Conservation (phyloP, 1,140 invertebrate species). For the Oscheius sp. region DNA sequence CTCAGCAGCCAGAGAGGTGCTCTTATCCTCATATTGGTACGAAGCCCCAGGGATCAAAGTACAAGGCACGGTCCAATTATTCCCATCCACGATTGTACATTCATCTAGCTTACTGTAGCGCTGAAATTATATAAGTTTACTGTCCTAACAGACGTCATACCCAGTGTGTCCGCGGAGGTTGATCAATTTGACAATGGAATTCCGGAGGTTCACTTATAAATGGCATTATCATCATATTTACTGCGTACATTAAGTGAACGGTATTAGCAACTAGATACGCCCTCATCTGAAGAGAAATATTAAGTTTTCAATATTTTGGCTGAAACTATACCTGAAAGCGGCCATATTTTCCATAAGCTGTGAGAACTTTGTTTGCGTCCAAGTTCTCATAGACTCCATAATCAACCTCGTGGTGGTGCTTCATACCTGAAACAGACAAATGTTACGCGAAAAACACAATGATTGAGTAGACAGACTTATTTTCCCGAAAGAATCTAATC, state of each 20-base stretch:
- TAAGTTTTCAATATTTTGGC: background rate
- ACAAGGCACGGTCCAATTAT: background rate
- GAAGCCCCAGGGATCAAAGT: background rate
- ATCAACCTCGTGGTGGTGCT: too few species aligned
- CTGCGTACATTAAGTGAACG: constrained; percentile 19
- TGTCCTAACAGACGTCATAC: too few species aligned
- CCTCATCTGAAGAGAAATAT: constrained; percentile 22
- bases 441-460: too few species aligned
- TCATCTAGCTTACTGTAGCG: too few species aligned
- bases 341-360: constrained; percentile 31
- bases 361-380: constrained; percentile 15
- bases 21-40: background rate
- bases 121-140: too few species aligned
- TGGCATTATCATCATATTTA: constrained; percentile 39
- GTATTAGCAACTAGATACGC: constrained; percentile 31
- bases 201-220: constrained; percentile 29
- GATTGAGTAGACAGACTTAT: too few species aligned
- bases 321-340: constrained; percentile 16
- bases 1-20: constrained; percentile 5
- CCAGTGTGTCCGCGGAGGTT: background rate
- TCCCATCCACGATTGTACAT: background rate
- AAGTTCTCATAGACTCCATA: background rate
- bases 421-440: too few species aligned
- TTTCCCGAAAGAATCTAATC: too few species aligned
- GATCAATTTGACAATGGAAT: constrained; percentile 18